Percentiles rank a stretch among this genome's conserved stretches.
These are phyloP conservation scores for Battus philenor DNA, from an alignment of 1,140 invertebrate species.

Conservation along the genomic window DNA sequence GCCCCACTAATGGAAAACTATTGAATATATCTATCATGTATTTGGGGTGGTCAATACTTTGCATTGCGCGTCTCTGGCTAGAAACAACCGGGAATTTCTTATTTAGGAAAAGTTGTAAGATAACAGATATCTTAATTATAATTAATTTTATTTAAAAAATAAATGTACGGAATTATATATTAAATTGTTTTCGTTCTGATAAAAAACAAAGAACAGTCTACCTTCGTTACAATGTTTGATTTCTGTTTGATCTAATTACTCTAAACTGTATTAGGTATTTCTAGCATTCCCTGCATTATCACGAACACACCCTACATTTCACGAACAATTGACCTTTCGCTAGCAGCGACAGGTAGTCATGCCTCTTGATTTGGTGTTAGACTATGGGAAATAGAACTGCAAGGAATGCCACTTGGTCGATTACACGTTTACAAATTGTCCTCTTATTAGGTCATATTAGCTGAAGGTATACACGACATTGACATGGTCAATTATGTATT, in stretches of 20 bases:
- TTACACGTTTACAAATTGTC: constrained; percentile 4
- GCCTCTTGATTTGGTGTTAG: constrained; percentile 14
- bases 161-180: too few relatives aligned
- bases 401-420: constrained; percentile 10
- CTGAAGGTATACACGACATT: neutral
- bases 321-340: constrained; percentile 13
- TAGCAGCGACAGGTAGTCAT: constrained; percentile 8
- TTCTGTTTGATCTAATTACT: constrained; percentile 3
- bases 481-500: constrained; percentile 5
- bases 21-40: too few relatives aligned
- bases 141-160: too few relatives aligned
- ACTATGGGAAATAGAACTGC: constrained; percentile 6
- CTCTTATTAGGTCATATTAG: constrained; percentile 12
- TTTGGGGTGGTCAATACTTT: too few relatives aligned
- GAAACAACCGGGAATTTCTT: too few relatives aligned
- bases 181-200: too few relatives aligned
- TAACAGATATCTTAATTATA: too few relatives aligned
- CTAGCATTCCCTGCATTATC: constrained; percentile 8
- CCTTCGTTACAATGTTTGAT: neutral
- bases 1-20: too few relatives aligned
- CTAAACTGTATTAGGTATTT: neutral
- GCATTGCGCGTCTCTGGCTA: too few relatives aligned
- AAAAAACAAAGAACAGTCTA: too few relatives aligned
- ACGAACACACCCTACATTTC: constrained; percentile 4
- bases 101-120: too few relatives aligned